These are phyloP conservation scores for Drosophila fuyamai DNA, from an alignment of 1,140 invertebrate species.

Conservation along the genomic window DNA sequence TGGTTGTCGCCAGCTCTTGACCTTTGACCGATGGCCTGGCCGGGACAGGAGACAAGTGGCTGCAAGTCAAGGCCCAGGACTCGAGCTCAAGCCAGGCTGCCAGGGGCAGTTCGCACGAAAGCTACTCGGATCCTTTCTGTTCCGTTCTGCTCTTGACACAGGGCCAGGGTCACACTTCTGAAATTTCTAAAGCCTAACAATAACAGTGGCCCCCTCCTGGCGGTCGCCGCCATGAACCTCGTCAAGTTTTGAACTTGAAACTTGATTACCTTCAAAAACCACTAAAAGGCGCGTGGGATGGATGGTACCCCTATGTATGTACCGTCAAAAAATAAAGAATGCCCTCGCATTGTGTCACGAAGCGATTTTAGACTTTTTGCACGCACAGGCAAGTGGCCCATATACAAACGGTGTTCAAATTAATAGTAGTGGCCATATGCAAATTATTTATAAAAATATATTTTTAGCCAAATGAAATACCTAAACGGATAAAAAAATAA, in stretches of 20 bases:
- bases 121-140: constrained; percentile 13
- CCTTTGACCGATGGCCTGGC: constrained; percentile 33
- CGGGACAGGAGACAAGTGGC: constrained; percentile 32
- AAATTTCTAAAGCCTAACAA: constrained; percentile 61
- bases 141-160: constrained; percentile 61
- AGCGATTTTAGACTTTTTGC: constrained; percentile 66
- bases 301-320: constrained; percentile 1
- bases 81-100: constrained; percentile 25
- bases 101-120: constrained; percentile 48
- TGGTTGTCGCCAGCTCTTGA: constrained; percentile 31
- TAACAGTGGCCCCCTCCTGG: constrained; percentile 48
- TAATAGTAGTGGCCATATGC: background rate
- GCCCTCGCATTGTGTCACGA: constrained; percentile 70
- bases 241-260: constrained; percentile 80
- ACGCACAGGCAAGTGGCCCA: constrained; percentile 68
- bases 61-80: constrained; percentile 61
- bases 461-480: no score
- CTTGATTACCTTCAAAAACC: constrained; percentile 80
- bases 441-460: background rate
- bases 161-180: constrained; percentile 59
- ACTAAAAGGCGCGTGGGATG: constrained; percentile 54
- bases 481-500: no score
- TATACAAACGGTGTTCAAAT: constrained; percentile 5
- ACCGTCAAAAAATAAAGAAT: constrained; percentile 30
- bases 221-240: constrained; percentile 65